A percentile compares a stretch with the other conserved stretches of the same genome.
Conservation (phyloP, 2,888 invertebrate genomes). For the Drosophila maculinotata region DNA sequence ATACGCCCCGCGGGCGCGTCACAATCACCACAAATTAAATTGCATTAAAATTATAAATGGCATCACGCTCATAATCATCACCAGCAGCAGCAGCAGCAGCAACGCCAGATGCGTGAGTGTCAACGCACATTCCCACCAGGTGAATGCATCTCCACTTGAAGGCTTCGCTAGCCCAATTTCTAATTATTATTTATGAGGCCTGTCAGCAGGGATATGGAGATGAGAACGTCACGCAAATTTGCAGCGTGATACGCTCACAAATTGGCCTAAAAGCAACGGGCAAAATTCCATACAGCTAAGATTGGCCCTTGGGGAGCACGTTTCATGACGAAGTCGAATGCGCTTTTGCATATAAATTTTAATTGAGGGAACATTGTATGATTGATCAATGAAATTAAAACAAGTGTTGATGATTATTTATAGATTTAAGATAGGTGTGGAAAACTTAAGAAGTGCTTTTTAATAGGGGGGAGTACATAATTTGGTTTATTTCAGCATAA, state of each 20-base stretch:
- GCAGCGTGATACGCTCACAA: conserved; percentile 6
- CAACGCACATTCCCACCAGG: conserved; percentile 38
- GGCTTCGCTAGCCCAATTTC: conserved; percentile 58
- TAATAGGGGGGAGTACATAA: too few species aligned
- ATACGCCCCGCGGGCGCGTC: conserved; percentile 58
- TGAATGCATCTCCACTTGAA: conserved; percentile 53
- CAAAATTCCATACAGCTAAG: background rate
- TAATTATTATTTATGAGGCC: conserved; percentile 66
- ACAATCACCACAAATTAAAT: conserved; percentile 59
- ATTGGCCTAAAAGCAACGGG: conserved; percentile 5
- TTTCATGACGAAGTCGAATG: background rate
- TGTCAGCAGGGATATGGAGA: conserved; percentile 42
- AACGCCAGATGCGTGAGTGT: conserved; percentile 39
- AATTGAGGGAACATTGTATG: too few species aligned
- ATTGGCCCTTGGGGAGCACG: background rate
- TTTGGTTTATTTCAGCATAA: too few species aligned
- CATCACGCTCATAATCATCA: conserved; percentile 38
- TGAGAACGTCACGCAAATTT: conserved; percentile 17
- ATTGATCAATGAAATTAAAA: too few species aligned
- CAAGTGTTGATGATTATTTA: too few species aligned
- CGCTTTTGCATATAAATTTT: too few species aligned
- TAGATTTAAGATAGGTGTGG: too few species aligned
- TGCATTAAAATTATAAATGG: conserved; percentile 69
- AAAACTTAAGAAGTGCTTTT: too few species aligned
- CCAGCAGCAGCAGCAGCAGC: background rate